phyloP scores from a whole-genome alignment of 1,140 invertebrate species.

The Arctopsyche grandis region DNA sequence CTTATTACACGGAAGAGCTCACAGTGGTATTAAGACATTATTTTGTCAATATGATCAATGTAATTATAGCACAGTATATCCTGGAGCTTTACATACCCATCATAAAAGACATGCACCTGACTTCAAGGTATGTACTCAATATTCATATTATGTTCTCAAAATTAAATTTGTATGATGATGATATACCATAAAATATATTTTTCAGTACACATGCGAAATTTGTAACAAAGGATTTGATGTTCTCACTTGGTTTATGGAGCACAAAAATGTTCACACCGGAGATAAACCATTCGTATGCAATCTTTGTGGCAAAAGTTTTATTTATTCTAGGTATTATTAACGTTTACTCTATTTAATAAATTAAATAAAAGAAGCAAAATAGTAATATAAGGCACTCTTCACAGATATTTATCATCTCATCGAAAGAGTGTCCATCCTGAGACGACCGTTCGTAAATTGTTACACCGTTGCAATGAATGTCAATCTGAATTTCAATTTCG shows the following conservation, averaged over 20 bases:
- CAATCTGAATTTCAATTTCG: slow-evolving; percentile 63
- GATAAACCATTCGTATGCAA: slow-evolving; percentile 62
- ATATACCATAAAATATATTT: slow-evolving; percentile 26
- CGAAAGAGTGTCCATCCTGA: slow-evolving; percentile 61
- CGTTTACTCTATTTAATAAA: slow-evolving; percentile 14
- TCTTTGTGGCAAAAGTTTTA: slow-evolving; percentile 61
- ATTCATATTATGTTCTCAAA: too few species aligned
- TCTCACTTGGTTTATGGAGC: slow-evolving; percentile 62
- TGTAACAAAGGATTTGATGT: slow-evolving; percentile 61
- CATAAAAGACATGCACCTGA: slow-evolving; percentile 51
- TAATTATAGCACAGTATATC: slow-evolving; percentile 51
- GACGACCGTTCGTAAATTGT: slow-evolving; percentile 57
- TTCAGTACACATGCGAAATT: slow-evolving; percentile 60
- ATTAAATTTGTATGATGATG: too few species aligned
- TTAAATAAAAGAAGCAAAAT: neutral
- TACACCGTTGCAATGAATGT: slow-evolving; percentile 63
- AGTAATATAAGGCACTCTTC: neutral
- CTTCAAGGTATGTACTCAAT: slow-evolving; percentile 42
- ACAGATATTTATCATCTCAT: slow-evolving; percentile 61
- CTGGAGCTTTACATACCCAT: slow-evolving; percentile 48
- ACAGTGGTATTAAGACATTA: slow-evolving; percentile 50
- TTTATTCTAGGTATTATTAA: slow-evolving; percentile 59
- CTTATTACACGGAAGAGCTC: slow-evolving; percentile 48
- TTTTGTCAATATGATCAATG: slow-evolving; percentile 51
- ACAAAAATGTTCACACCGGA: slow-evolving; percentile 65